A percentile compares a stretch with the other conserved stretches of the same genome.
Evolutionary conservation across 2,797 vertebrate species (phyloP).

Genomic region (Calcarius lapponicus): DNA sequence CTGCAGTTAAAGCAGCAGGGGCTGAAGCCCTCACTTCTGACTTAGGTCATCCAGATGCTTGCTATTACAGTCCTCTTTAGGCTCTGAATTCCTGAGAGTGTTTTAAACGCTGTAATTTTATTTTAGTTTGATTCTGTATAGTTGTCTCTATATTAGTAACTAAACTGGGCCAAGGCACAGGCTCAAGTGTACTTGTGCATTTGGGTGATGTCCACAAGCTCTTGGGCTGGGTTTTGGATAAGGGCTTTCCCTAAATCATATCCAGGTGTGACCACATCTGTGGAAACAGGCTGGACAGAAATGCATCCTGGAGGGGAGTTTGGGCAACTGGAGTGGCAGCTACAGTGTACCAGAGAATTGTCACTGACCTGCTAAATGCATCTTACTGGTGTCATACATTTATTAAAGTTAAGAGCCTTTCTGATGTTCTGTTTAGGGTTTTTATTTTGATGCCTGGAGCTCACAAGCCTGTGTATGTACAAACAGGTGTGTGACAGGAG

Average conservation of each 20-base stretch:
- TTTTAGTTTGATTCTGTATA: neutral
- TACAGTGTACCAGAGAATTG: neutral
- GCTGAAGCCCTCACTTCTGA: neutral
- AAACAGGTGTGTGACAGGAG: neutral
- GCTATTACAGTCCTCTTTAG: neutral
- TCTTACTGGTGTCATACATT: neutral
- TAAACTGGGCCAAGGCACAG: neutral
- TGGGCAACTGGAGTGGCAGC: neutral
- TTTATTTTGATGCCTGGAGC: neutral
- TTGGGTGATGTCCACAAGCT: neutral
- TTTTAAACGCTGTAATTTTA: neutral
- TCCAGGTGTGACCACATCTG: neutral
- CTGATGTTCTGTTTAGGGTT: neutral
- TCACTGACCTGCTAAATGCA: neutral
- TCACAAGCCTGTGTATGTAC: fast-evolving
- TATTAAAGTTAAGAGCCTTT: neutral
- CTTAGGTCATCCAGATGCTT: neutral
- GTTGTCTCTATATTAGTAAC: neutral
- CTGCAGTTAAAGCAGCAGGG: neutral
- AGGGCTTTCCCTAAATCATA: neutral
- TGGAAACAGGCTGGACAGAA: neutral
- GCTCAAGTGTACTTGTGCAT: neutral
- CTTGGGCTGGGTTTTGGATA: neutral
- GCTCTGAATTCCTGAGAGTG: neutral
- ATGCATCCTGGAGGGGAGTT: neutral